phyloP scores from a whole-genome alignment of 2,113 vertebrate genomes.

The Ranitomeya imitator region DNA sequence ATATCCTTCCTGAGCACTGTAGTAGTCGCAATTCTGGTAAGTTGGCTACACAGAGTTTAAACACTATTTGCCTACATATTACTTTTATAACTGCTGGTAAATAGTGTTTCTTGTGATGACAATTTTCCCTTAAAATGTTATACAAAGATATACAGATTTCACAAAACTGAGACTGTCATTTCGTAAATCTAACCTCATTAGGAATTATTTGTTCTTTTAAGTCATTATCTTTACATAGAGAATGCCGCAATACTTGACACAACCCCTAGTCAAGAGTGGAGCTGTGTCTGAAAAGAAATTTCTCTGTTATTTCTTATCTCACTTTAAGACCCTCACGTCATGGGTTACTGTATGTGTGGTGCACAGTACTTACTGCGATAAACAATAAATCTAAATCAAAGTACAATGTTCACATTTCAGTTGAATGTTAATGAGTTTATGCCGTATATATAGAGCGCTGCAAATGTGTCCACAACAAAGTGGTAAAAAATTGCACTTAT shows the following conservation, averaged over 20 bases:
- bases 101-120: too few species aligned
- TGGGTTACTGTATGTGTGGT: neutral
- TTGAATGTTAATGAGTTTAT: conserved; percentile 5
- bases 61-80: too few species aligned
- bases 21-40: too few species aligned
- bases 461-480: conserved; percentile 5
- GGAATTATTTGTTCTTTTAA: neutral
- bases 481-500: conserved; percentile 7
- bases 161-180: neutral
- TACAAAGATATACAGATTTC: neutral
- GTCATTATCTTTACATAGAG: neutral
- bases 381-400: neutral
- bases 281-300: neutral
- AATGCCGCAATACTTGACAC: neutral
- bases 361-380: neutral
- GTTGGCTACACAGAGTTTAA: too few species aligned
- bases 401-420: neutral
- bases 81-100: too few species aligned
- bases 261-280: neutral
- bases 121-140: neutral
- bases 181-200: neutral
- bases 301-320: neutral
- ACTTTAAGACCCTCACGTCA: neutral
- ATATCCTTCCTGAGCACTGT: too few species aligned
- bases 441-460: neutral